phyloP scores from a whole-genome alignment of 35 echinoderm and acorn worm genomes.

The Lytechinus variegatus region DNA sequence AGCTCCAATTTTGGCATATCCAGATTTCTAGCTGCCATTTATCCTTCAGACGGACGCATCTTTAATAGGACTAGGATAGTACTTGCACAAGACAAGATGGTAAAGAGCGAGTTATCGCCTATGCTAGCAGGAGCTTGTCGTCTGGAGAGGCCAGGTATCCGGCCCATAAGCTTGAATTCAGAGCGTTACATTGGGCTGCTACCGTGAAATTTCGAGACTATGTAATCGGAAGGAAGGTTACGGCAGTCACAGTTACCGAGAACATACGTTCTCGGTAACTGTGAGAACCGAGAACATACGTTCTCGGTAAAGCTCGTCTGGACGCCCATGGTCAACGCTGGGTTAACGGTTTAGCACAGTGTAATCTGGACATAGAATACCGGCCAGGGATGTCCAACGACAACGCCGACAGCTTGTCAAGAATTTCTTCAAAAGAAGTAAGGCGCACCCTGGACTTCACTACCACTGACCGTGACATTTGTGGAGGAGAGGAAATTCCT shows the following conservation, averaged over 20 bases:
- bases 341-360: slow-evolving; percentile 37
- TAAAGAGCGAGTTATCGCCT: too few relatives aligned
- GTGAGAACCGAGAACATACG: slow-evolving; percentile 16
- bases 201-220: slow-evolving; percentile 64
- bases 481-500: too few relatives aligned
- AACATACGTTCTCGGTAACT: too few relatives aligned
- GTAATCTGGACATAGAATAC: slow-evolving; percentile 45
- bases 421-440: slow-evolving; percentile 11
- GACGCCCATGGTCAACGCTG: slow-evolving; percentile 53
- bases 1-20: slow-evolving; percentile 8
- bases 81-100: too few relatives aligned
- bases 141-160: slow-evolving; percentile 35
- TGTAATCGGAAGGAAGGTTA: slow-evolving; percentile 53
- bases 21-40: slow-evolving; percentile 53
- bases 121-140: too few relatives aligned
- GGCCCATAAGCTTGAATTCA: slow-evolving; percentile 65
- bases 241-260: slow-evolving; percentile 49
- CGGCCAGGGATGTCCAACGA: slow-evolving; percentile 51
- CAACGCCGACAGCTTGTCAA: slow-evolving; percentile 59
- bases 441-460: not conserved
- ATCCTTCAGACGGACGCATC: slow-evolving; percentile 60
- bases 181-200: slow-evolving; percentile 26
- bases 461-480: not conserved
- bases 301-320: not conserved
- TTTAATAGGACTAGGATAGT: too few relatives aligned